Base-by-base conservation (phyloP, 2,113 vertebrate genomes). In the Baryphthengus martii region DNA sequence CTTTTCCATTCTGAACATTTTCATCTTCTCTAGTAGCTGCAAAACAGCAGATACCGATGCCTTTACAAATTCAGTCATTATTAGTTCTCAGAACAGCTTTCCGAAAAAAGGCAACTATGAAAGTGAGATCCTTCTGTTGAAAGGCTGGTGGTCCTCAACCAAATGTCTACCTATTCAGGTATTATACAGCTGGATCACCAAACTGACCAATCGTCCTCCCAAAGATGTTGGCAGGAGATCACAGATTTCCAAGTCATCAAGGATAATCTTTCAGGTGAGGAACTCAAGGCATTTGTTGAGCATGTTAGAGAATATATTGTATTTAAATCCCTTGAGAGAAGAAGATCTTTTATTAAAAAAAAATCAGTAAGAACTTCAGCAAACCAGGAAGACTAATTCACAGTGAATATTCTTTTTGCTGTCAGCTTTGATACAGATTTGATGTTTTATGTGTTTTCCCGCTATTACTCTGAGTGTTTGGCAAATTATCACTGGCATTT, bases 401-500 rank as follows among this genome's bases (percentile, higher is more conserved):
- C 37, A 37, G 39, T 24, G 70, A 91, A 89, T 91, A 82, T 90
- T 92, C 84, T 81, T 93, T 91, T 85, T 91, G 28, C 91, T 96
- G 84, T 89, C 89, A 95, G 87, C 87, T 91, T 89, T 89, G 77
- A 78, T 85, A 88, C 49, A 75, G 72, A 74, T 93, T 91, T 95
- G 95, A 88, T 2, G 2, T 72, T 94, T 94, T 93, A 72, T 96
- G 67, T 74, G 53, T 94, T 95, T 90, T 85, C 63, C 66, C 16
- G 2, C 94, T 95, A 91, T 68, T 95, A 31, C 84, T 91, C 37
- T 58, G 77, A 94, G 62, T 83, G 66, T 95, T 93, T 93, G 91
- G 87, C 89, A 96, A 91, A 93, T 95, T 95, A 61, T 66, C 66
- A 72, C 44, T 93, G 81, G 53, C 87, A 95, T 95, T 92, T 96